These are phyloP conservation scores for Aphaenogaster rudis DNA, from an alignment of 1,140 invertebrate species.

Conservation along the genomic window DNA sequence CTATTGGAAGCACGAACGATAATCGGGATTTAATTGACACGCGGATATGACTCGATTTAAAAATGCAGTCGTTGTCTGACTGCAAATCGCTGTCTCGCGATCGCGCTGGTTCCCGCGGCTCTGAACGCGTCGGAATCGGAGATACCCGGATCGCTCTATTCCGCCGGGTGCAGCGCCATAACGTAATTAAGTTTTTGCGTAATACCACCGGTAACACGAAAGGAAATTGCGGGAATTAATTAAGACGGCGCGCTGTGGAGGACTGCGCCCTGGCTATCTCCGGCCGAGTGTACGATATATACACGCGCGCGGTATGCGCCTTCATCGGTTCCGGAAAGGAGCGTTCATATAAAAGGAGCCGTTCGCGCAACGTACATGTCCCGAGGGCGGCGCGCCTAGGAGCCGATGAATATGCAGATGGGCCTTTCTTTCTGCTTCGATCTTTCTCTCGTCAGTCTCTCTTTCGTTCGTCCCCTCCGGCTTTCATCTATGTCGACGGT, in stretches of 20 bases:
- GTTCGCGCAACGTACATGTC: slow-evolving; percentile 55
- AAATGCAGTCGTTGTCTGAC: slow-evolving; percentile 15
- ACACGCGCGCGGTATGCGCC: slow-evolving; percentile 23
- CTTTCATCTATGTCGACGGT: slow-evolving; percentile 31
- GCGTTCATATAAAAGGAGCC: slow-evolving; percentile 47
- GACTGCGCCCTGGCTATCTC: slow-evolving; percentile 7
- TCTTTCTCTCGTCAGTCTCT: background rate
- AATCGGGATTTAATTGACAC: slow-evolving; percentile 59
- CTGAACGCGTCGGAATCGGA: background rate
- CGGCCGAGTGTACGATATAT: background rate
- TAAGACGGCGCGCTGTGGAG: slow-evolving; percentile 12
- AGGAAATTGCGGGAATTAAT: slow-evolving; percentile 55
- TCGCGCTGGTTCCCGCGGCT: background rate
- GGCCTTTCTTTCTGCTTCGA: slow-evolving; percentile 52
- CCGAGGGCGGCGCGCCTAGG: slow-evolving; percentile 43
- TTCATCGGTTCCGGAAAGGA: slow-evolving; percentile 37
- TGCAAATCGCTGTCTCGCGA: slow-evolving; percentile 20
- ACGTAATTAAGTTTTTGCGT: slow-evolving; percentile 53
- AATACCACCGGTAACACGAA: slow-evolving; percentile 36
- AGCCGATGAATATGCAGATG: slow-evolving; percentile 78
- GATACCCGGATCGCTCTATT: background rate
- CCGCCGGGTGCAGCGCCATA: background rate
- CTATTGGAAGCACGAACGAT: slow-evolving; percentile 32
- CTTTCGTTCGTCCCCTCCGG: background rate
- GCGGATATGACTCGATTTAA: slow-evolving; percentile 38